Percentiles rank a stretch among this genome's conserved stretches.
Evolutionary conservation across 2,888 invertebrate species (phyloP).

Genomic region (Ichneumoninae sp.): DNA sequence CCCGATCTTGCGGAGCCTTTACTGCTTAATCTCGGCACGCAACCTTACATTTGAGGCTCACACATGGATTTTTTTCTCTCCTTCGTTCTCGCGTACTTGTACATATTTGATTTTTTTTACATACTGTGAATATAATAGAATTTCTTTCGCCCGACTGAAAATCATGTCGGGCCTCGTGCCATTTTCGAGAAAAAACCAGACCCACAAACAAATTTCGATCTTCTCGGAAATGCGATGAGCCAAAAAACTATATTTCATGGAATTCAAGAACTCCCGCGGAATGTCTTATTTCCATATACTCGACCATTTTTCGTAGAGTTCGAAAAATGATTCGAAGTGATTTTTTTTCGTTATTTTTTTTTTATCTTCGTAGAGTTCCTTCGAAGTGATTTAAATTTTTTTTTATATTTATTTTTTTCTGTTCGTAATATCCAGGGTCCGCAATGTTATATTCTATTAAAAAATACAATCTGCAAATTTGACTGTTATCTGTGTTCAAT

Average conservation of each 20-base stretch:
- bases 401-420: no score
- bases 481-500: no score
- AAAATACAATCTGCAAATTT: no score
- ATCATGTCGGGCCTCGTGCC: neutral
- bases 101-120: neutral
- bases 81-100: constrained; percentile 11
- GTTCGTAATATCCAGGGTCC: no score
- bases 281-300: no score
- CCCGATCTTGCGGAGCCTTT: constrained; percentile 66
- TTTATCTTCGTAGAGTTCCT: no score
- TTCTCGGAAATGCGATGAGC: neutral
- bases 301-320: no score
- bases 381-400: no score
- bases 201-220: neutral
- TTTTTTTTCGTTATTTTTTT: no score
- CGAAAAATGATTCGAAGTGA: no score
- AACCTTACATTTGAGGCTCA: neutral
- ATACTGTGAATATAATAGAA: neutral
- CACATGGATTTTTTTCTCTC: constrained; percentile 36
- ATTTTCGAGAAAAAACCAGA: neutral
- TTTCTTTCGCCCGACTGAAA: neutral
- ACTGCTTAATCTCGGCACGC: constrained; percentile 16
- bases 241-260: neutral
- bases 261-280: no score
- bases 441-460: no score